Conservation (phyloP, 2,888 invertebrate genomes). For the Eristalinus sepulchralis region DNA sequence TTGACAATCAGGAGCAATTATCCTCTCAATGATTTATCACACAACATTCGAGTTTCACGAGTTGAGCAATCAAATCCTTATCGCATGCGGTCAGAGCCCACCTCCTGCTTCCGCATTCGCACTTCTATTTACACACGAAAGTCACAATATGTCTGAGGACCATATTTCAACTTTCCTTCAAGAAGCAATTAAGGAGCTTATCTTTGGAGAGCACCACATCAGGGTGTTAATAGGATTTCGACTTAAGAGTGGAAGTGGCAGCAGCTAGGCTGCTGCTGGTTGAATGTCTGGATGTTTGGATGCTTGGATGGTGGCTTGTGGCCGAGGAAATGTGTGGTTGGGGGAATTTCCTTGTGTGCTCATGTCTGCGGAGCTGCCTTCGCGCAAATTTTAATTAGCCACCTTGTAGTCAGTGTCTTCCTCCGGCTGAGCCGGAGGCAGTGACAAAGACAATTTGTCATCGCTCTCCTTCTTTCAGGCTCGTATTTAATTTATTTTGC, state of each 20-base stretch:
- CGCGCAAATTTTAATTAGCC: constrained; percentile 64
- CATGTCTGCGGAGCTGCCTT: not conserved
- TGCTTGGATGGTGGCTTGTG: not conserved
- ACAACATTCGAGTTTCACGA: not conserved
- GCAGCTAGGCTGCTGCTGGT: not conserved
- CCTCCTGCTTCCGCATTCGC: not conserved
- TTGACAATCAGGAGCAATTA: constrained; percentile 30
- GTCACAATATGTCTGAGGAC: constrained; percentile 57
- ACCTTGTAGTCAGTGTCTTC: constrained; percentile 55
- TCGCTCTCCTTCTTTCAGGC: not conserved
- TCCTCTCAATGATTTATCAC: constrained; percentile 27
- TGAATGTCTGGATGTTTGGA: not conserved
- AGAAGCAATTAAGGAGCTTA: constrained; percentile 66
- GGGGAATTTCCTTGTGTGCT: not conserved
- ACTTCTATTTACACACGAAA: constrained; percentile 7
- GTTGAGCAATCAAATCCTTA: constrained; percentile 40
- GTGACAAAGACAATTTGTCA: constrained; percentile 66
- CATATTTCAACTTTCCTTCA: constrained; percentile 64
- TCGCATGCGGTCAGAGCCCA: constrained; percentile 63
- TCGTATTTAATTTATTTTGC: constrained; percentile 66
- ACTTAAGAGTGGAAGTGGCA: constrained; percentile 38
- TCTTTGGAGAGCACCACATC: constrained; percentile 64
- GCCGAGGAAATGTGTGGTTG: not conserved
- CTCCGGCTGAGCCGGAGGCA: constrained; percentile 1
- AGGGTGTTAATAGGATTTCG: constrained; percentile 66